Evolutionary conservation across 2,113 vertebrate genomes (phyloP).

Genomic region (Fulica atra): DNA sequence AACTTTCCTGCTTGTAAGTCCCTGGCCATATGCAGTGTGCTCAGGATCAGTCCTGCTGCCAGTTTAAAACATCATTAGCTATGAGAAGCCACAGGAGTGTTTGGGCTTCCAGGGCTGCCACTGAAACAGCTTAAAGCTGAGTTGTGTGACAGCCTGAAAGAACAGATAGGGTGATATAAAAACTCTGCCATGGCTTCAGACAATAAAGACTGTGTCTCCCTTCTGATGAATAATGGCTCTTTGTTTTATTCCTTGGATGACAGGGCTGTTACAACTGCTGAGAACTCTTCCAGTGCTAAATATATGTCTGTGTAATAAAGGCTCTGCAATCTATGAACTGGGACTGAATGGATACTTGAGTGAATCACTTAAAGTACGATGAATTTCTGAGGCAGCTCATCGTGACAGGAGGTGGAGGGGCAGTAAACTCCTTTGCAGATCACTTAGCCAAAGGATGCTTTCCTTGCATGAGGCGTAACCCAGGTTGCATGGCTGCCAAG

Average conservation of each 20-base stretch:
- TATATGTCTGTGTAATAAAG: slow-evolving; percentile 48
- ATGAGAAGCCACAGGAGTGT: not conserved
- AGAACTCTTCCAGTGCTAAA: slow-evolving; percentile 31
- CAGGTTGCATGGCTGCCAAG: not conserved
- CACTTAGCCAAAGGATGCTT: not conserved
- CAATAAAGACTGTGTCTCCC: slow-evolving; percentile 46
- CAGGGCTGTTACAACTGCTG: slow-evolving; percentile 27
- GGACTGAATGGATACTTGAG: slow-evolving; percentile 45
- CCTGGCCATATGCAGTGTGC: not conserved
- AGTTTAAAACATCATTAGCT: not conserved
- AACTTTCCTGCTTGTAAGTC: not conserved
- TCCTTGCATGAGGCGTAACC: not conserved
- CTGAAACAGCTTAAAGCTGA: slow-evolving; percentile 10
- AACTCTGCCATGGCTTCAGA: slow-evolving; percentile 25
- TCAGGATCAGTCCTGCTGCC: not conserved
- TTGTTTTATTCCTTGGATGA: slow-evolving; percentile 61
- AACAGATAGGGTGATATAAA: slow-evolving; percentile 3
- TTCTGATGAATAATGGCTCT: slow-evolving; percentile 55
- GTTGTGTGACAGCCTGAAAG: not conserved
- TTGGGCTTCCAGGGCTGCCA: not conserved
- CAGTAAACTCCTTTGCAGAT: not conserved
- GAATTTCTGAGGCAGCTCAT: slow-evolving; percentile 38
- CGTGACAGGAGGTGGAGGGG: slow-evolving; percentile 13
- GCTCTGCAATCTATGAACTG: slow-evolving; percentile 48
- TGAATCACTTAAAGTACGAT: slow-evolving; percentile 35